Evolutionary conservation across 64 coral and sea anemone species (phyloP), one percentile per base, ranked within the genome.

Genomic region (Pocillopora damicornis): DNA sequence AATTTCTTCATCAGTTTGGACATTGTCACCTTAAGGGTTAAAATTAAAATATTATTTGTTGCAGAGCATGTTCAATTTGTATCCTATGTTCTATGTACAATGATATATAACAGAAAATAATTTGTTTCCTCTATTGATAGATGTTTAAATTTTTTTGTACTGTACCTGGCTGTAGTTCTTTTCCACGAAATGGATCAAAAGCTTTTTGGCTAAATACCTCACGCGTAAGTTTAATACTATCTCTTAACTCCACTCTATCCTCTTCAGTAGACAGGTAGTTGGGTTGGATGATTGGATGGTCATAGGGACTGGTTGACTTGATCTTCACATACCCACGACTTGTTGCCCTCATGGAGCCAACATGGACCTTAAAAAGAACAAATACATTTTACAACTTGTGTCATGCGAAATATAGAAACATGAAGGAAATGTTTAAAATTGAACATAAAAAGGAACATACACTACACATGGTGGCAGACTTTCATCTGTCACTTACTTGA

Each of bases 191-290:
- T 5, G 91, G 91, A 71, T 97, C 91, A 74, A 97, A 97, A 35
- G 94, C 94, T 87, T 97, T 97, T 79, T 97, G 94, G 10, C 58
- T 67, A 76, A 97, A 97, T 81, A 97, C 78, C 74, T 97, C 94
- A 22, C 94, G 82, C 35, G 94, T 84, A 11, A 93, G 79, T 88
- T 74, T 83, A 16, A 97, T 77, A 35, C 81, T 90, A 60, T 92
- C 94, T 13, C 94, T 90, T 86, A 97, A 90, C 59, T 97, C 91
- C 17, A 71, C 78, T 88, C 94, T 61, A 60, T 97, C 94, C 17
- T 97, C 88, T 88, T 97, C 83, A 1, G 94, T 97, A 16, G 94
- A 93, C 73, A 97, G 61, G 74, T 97, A 97, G 37, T 97, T 97
- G 20, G 93, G 93, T 38, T 97, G 58, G 42, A 97, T 97, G 34